Conservation (phyloP, 2,797 vertebrate species). For the Percopsis omiscomaycus region DNA sequence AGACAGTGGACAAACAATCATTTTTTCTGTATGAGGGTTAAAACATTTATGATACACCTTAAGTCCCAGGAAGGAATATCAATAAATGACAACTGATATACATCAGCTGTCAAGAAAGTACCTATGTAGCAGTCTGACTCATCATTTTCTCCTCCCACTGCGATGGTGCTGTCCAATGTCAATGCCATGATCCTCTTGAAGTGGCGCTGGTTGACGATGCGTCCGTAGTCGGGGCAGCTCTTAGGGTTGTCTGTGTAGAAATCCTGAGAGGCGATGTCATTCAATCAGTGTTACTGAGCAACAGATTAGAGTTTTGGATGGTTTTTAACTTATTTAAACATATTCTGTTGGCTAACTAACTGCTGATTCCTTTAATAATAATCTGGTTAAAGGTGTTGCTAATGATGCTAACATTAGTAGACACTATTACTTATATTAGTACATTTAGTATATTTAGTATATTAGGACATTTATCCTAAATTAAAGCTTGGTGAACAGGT, state of each 20-base stretch:
- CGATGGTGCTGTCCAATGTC: slow-evolving; percentile 82
- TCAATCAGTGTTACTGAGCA: neutral
- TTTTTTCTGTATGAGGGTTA: no score
- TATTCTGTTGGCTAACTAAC: no score
- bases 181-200: slow-evolving; percentile 82
- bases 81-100: neutral
- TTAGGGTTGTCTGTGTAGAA: slow-evolving; percentile 90
- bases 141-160: slow-evolving; percentile 82
- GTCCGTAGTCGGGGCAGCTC: slow-evolving; percentile 85
- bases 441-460: no score
- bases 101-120: slow-evolving; percentile 42
- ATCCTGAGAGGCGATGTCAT: slow-evolving; percentile 72
- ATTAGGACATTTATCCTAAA: no score
- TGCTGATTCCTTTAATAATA: no score
- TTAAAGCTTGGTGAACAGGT: no score
- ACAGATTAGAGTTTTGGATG: no score
- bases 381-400: no score
- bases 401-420: no score
- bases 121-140: slow-evolving; percentile 86
- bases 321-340: no score
- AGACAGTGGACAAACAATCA: neutral
- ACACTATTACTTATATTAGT: no score
- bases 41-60: neutral
- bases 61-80: neutral
- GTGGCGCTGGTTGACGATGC: slow-evolving; percentile 88